phyloP scores from a whole-genome alignment of 2,113 vertebrate species.

The Glaucomys volans region DNA sequence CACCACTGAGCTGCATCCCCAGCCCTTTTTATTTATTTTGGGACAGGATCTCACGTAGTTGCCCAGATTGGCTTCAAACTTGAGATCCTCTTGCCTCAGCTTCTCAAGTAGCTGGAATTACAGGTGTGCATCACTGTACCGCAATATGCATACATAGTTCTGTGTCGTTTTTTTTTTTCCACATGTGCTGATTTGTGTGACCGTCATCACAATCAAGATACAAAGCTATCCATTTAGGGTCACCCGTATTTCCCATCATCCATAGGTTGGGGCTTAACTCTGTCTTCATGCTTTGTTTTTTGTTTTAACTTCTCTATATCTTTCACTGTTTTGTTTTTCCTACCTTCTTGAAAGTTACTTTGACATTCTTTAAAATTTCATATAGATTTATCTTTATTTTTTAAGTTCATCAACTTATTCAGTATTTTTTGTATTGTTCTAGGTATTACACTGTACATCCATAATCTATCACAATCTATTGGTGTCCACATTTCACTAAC shows the following conservation, averaged over 20 bases:
- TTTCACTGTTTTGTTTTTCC: not conserved
- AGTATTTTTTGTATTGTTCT: not conserved
- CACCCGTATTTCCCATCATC: not conserved
- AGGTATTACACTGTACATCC: not conserved
- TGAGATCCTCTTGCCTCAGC: not conserved
- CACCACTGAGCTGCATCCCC: no score
- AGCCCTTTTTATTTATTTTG: no score
- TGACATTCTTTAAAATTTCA: not conserved
- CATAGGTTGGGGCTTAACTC: not conserved
- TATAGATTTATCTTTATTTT: not conserved
- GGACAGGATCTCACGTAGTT: not conserved
- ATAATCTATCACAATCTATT: not conserved
- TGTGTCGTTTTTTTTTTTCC: not conserved
- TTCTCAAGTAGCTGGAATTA: no score
- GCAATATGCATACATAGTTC: not conserved
- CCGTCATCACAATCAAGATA: not conserved
- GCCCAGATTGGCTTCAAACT: not conserved
- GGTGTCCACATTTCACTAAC: not conserved
- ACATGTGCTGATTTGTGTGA: no score
- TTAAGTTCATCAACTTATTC: not conserved
- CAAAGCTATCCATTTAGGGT: not conserved
- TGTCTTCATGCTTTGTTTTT: not conserved
- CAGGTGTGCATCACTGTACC: no score
- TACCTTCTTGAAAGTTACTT: not conserved
- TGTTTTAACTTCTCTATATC: no score